Percentiles rank a stretch among this genome's conserved stretches.
These are phyloP conservation scores for Archilochus colubris DNA, from an alignment of 2,113 vertebrate species.

Conservation along the genomic window DNA sequence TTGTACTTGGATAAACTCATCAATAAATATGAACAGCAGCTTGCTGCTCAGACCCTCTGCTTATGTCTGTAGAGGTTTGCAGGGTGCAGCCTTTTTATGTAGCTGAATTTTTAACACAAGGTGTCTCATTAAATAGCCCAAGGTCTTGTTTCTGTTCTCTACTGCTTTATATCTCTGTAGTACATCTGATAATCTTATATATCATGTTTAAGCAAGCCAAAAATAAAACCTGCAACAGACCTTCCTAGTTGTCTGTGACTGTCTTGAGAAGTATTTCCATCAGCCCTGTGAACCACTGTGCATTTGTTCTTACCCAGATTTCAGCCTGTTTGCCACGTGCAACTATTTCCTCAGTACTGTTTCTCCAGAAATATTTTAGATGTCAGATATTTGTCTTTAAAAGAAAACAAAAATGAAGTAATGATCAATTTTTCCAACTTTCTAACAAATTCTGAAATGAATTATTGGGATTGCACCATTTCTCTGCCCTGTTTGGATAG, in stretches of 20 bases:
- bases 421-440: not conserved
- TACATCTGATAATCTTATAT: slow-evolving; percentile 16
- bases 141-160: not conserved
- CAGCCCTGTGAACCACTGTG: not conserved
- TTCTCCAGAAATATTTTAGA: not conserved
- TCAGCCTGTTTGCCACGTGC: slow-evolving; percentile 6
- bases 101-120: slow-evolving; percentile 39
- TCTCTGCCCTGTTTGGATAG: not conserved
- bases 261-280: slow-evolving; percentile 13
- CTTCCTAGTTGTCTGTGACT: slow-evolving; percentile 12
- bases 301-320: not conserved
- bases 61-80: not conserved
- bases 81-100: not conserved
- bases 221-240: slow-evolving; percentile 56
- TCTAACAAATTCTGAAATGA: slow-evolving; percentile 25
- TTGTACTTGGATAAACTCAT: not conserved
- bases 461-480: not conserved
- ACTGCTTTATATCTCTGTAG: slow-evolving; percentile 28
- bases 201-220: slow-evolving; percentile 29
- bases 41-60: not conserved
- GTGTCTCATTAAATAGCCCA: slow-evolving; percentile 62
- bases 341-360: not conserved
- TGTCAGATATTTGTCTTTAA: not conserved
- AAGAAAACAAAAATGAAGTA: not conserved
- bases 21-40: not conserved